These are phyloP conservation scores for Taeniopygia guttata DNA, from an alignment of 2,797 vertebrate genomes.

Conservation along the genomic window DNA sequence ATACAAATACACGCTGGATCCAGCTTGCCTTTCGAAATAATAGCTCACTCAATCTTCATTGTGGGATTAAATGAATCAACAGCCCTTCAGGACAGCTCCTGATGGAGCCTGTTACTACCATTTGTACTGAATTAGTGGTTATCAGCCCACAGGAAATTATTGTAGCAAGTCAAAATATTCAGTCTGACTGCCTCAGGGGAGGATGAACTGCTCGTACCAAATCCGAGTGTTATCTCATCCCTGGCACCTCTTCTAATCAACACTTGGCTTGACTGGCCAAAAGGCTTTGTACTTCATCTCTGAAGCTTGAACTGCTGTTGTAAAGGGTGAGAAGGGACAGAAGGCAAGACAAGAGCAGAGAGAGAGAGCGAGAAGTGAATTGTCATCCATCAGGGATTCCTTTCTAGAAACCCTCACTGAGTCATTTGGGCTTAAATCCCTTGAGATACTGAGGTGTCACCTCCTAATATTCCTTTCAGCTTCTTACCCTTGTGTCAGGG, in stretches of 20 bases:
- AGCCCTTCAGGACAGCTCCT: background rate
- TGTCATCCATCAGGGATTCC: background rate
- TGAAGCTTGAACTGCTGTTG: background rate
- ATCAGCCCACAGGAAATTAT: background rate
- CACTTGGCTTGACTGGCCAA: conserved; percentile 50
- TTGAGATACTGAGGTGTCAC: background rate
- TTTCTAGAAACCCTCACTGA: background rate
- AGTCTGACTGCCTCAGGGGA: conserved; percentile 70
- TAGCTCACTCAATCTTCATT: conserved; percentile 4
- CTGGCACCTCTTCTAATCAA: conserved; percentile 75
- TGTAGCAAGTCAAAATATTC: conserved; percentile 57
- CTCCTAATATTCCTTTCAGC: background rate
- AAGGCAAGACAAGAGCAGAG: background rate
- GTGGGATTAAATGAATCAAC: conserved; percentile 54
- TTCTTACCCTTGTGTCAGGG: background rate
- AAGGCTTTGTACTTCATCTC: background rate
- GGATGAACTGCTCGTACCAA: conserved; percentile 70
- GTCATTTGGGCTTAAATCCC: background rate
- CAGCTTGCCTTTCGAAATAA: conserved; percentile 43
- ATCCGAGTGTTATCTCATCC: conserved; percentile 73
- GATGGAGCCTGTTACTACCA: conserved; percentile 19
- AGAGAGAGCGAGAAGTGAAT: background rate
- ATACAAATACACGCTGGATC: conserved; percentile 35
- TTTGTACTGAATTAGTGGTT: conserved; percentile 32
- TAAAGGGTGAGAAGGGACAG: background rate